Percentiles rank a stretch among this genome's conserved stretches.
Evolutionary conservation across 2,888 invertebrate species (phyloP).

Genomic region (Onthophagus sagittarius): DNA sequence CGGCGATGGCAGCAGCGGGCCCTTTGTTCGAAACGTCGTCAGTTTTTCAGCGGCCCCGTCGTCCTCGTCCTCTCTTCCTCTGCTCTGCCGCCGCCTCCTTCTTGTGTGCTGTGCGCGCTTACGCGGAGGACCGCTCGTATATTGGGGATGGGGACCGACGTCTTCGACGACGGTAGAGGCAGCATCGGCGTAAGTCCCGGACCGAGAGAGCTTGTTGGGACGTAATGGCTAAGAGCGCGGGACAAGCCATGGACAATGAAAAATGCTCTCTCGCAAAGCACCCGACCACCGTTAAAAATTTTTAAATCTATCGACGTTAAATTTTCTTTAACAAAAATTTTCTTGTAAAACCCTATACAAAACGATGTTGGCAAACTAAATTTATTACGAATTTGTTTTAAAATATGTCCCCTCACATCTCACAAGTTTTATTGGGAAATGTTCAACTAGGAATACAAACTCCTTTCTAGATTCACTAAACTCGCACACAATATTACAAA

Average conservation of each 20-base stretch:
- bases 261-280: not conserved
- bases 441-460: too few species aligned
- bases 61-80: not conserved
- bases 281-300: not conserved
- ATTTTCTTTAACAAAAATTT: too few species aligned
- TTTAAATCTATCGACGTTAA: not conserved
- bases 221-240: not conserved
- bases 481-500: too few species aligned
- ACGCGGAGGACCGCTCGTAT: not conserved
- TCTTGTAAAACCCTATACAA: too few species aligned
- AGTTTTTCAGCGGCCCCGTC: not conserved
- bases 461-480: too few species aligned
- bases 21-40: not conserved
- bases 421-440: too few species aligned
- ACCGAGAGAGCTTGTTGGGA: not conserved
- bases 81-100: not conserved
- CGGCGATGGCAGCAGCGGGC: not conserved
- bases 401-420: too few species aligned
- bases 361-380: too few species aligned
- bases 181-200: not conserved
- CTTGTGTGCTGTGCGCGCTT: not conserved
- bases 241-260: not conserved
- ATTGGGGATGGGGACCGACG: not conserved
- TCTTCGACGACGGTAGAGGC: not conserved
- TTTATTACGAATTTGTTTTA: too few species aligned